Evolutionary conservation across 2,113 vertebrate genomes (phyloP).

Genomic region (Oncorhynchus keta): DNA sequence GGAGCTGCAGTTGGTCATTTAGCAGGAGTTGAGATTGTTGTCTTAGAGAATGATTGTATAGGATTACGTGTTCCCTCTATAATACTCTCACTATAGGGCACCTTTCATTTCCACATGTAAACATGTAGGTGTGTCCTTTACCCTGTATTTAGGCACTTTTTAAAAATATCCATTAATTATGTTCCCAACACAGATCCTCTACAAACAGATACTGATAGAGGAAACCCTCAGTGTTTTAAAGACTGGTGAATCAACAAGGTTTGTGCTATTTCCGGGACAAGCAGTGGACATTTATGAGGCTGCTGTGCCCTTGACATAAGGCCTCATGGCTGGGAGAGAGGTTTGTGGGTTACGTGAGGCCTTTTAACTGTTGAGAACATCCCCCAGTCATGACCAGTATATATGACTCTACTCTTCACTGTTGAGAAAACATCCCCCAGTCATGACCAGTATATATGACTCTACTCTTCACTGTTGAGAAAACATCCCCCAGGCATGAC

Average conservation of each 20-base stretch:
- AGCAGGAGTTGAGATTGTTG: neutral
- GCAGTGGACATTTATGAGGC: slow-evolving; percentile 51
- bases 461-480: too few species aligned
- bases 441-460: too few species aligned
- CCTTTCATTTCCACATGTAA: neutral
- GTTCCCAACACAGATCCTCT: slow-evolving; percentile 33
- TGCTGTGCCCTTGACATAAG: slow-evolving; percentile 33
- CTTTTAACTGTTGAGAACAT: slow-evolving; percentile 37
- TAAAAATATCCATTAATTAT: neutral
- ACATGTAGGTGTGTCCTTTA: neutral
- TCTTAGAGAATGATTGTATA: neutral
- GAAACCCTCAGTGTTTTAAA: slow-evolving; percentile 42
- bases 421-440: too few species aligned
- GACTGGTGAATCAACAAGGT: slow-evolving; percentile 40
- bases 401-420: too few species aligned
- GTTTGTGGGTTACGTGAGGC: slow-evolving; percentile 42
- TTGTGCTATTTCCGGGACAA: slow-evolving; percentile 59
- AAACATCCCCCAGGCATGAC: too few species aligned
- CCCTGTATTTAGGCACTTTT: neutral
- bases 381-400: too few species aligned
- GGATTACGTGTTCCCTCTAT: neutral
- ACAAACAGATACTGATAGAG: slow-evolving; percentile 37
- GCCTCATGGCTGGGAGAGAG: slow-evolving; percentile 30
- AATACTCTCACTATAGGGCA: neutral
- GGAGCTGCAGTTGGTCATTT: neutral